Evolutionary conservation across 2,113 vertebrate species (phyloP), one percentile per base, ranked within the genome.

Genomic region (Thomomys bottae): DNA sequence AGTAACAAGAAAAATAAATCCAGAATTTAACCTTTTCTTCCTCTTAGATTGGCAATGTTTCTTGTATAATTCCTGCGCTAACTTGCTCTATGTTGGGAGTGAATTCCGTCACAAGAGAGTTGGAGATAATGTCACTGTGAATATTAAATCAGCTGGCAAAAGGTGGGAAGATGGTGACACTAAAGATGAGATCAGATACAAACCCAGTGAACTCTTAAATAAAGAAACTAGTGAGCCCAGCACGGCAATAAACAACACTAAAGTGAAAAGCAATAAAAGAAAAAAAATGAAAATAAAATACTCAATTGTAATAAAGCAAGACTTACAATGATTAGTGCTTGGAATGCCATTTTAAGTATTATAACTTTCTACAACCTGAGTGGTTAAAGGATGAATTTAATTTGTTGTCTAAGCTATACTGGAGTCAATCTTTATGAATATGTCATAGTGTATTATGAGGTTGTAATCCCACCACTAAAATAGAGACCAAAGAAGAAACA

Each of bases 121-220:
- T 87, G 72, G 73, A 95, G 84, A 92, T 95, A 94, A 95, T 95
- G 90, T 83, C 89, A 89, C n/a, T 77, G 49, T 94, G 83, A 95
- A 93, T 96, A 96, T 92, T 93, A 96, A 97, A 94, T 94, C 85
- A 96, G 81, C 80, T 24, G 21, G 78, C 59, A 92, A 88, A 66
- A 92, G 57, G 87, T 94, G 40, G 30, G 77, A 91, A 93, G 70
- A 18, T 87, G 24, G 72, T 94, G 84, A 89, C 87, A 96, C 78
- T 54, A 78, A 75, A 94, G 90, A 95, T 97, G 94, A 95, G 87
- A 96, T 92, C 87, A 80, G 80, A 87, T 67, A 86, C 57, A 75
- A 96, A 86, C 23, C 77, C 95, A 88, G 81, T 88, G 80, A 97
- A 94, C 38, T 91, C 89, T 91, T 96, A 94, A 96, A 75, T 1